Conservation (phyloP, 2,888 invertebrate genomes). For the Idaea aversata region DNA sequence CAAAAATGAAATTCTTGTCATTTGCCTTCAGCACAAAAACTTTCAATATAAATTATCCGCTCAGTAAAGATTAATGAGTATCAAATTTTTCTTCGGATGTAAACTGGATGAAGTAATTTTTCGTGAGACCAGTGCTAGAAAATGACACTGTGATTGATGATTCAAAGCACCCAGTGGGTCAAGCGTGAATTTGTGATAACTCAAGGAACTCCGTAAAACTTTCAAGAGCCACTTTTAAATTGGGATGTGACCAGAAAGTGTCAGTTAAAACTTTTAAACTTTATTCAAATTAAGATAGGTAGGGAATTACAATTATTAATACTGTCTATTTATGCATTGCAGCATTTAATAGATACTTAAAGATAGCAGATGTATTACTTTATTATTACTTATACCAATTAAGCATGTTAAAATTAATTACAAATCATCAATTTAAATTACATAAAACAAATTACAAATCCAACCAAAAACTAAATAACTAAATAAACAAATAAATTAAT, state of each 20-base stretch:
- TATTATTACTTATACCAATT: too few species aligned
- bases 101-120: conserved; percentile 73
- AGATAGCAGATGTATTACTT: too few species aligned
- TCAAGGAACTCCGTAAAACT: not conserved
- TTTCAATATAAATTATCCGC: conserved; percentile 55
- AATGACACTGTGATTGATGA: conserved; percentile 71
- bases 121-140: conserved; percentile 66
- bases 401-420: too few species aligned
- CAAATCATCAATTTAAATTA: too few species aligned
- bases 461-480: too few species aligned
- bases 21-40: conserved; percentile 16
- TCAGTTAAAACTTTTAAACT: not conserved
- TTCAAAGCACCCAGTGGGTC: conserved; percentile 38
- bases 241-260: not conserved
- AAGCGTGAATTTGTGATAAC: conserved; percentile 43
- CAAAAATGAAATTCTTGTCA: not conserved
- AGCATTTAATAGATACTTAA: too few species aligned
- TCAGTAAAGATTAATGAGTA: conserved; percentile 66
- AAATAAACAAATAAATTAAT: too few species aligned
- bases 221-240: not conserved
- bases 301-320: too few species aligned
- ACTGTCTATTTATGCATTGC: too few species aligned
- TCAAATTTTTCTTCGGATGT: conserved; percentile 59
- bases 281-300: not conserved
- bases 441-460: too few species aligned